Percentiles rank a stretch among this genome's conserved stretches.
phyloP scores from a whole-genome alignment of 2,113 vertebrate genomes.

The Gallinago media region DNA sequence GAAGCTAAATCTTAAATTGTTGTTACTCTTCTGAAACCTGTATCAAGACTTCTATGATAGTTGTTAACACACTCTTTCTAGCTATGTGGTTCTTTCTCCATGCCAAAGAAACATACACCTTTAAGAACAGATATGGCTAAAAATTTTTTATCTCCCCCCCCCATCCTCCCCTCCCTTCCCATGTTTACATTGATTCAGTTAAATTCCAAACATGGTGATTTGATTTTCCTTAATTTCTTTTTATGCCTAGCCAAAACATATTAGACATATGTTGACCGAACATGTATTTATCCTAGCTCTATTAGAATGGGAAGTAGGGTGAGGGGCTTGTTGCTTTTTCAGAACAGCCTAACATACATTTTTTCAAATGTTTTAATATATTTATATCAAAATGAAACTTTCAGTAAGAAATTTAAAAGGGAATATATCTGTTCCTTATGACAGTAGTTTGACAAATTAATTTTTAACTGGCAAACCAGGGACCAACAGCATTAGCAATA shows the following conservation, averaged over 20 bases:
- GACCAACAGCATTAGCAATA: background rate
- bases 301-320: background rate
- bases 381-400: background rate
- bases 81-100: background rate
- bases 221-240: rapidly evolving
- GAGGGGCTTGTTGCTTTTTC: background rate
- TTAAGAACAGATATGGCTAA: background rate
- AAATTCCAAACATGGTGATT: background rate
- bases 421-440: background rate
- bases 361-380: background rate
- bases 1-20: background rate
- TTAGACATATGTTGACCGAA: background rate
- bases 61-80: background rate
- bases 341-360: background rate
- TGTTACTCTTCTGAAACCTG: background rate
- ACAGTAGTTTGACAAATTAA: background rate
- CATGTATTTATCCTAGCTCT: background rate
- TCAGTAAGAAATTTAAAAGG: background rate
- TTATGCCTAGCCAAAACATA: background rate
- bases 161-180: background rate
- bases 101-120: background rate
- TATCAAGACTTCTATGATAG: background rate
- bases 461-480: background rate
- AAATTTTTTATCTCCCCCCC: background rate
- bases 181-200: background rate